phyloP scores from a whole-genome alignment of 2,113 vertebrate genomes.

The Lepisosteus oculatus region DNA sequence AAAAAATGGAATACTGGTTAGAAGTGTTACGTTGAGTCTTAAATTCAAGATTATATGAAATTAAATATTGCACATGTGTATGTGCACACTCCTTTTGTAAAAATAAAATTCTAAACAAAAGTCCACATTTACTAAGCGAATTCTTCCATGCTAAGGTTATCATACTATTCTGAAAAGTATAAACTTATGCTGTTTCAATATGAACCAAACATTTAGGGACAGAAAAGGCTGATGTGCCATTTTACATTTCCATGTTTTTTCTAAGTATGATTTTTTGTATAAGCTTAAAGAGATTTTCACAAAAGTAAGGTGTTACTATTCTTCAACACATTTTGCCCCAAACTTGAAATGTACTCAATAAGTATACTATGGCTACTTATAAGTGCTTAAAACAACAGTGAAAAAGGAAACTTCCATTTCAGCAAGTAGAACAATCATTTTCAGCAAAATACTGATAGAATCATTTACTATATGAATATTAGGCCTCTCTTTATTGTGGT shows the following conservation, averaged over 20 bases:
- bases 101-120: slow-evolving; percentile 1
- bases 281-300: too few species aligned
- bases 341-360: too few species aligned
- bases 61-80: not conserved
- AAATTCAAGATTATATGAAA: not conserved
- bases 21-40: not conserved
- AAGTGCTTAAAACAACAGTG: too few species aligned
- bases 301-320: too few species aligned
- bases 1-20: not conserved
- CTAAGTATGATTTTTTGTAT: too few species aligned
- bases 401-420: not conserved
- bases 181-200: too few species aligned
- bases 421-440: not conserved
- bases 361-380: too few species aligned
- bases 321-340: too few species aligned
- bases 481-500: not conserved
- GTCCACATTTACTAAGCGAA: not conserved
- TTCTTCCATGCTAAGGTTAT: not conserved
- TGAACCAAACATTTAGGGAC: too few species aligned
- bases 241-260: too few species aligned
- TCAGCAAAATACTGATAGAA: not conserved
- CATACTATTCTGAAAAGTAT: not conserved
- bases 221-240: too few species aligned
- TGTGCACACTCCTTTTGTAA: not conserved
- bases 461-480: not conserved